These are phyloP conservation scores for Mormyrus proboscirostris DNA, from an alignment of 2,797 vertebrate species.

Conservation along the genomic window DNA sequence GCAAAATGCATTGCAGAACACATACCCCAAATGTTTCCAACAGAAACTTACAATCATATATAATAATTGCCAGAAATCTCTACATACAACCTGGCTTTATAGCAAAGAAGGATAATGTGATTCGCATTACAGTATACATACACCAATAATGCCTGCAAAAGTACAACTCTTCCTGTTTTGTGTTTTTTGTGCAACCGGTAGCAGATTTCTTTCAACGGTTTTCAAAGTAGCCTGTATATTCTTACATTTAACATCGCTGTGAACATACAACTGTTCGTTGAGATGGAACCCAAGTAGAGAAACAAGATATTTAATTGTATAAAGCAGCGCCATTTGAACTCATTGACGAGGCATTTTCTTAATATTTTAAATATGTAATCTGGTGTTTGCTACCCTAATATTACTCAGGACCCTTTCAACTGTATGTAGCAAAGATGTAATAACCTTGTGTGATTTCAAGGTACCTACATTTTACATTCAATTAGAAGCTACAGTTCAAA, in stretches of 20 bases:
- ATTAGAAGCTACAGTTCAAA: neutral
- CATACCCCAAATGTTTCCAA: neutral
- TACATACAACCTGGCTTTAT: neutral
- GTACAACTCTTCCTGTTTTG: neutral
- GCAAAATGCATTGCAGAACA: neutral
- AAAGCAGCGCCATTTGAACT: neutral
- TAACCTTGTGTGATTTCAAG: neutral
- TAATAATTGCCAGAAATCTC: neutral
- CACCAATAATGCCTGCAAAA: neutral
- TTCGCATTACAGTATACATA: neutral
- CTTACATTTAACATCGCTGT: neutral
- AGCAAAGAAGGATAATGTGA: neutral
- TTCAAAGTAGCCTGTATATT: neutral
- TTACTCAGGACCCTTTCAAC: neutral
- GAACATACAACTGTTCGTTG: neutral
- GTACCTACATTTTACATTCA: neutral
- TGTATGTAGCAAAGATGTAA: neutral
- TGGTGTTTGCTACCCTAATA: neutral
- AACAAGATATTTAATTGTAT: neutral
- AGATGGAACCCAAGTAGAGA: neutral
- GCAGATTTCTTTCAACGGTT: neutral
- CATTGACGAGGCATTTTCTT: neutral
- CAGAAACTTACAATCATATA: neutral
- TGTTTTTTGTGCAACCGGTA: neutral
- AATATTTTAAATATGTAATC: neutral